Evolutionary conservation across 2,797 vertebrate genomes (phyloP).

Genomic region (Menidia menidia): DNA sequence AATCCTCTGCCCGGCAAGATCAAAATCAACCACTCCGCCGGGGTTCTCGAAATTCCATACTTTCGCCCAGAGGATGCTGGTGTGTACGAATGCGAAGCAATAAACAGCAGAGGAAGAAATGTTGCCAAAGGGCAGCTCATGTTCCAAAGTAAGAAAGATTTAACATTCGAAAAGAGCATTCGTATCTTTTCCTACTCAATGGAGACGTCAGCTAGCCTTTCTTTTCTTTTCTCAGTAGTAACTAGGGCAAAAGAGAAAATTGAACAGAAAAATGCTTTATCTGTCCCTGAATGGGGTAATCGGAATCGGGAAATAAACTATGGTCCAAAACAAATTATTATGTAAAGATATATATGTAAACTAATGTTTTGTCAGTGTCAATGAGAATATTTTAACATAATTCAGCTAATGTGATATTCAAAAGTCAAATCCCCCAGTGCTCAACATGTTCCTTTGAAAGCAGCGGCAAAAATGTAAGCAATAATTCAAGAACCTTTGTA

Average conservation of each 20-base stretch:
- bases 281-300: too few species aligned
- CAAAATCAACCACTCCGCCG: slow-evolving; percentile 89
- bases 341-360: too few species aligned
- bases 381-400: too few species aligned
- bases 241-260: too few species aligned
- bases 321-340: too few species aligned
- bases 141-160: slow-evolving; percentile 85
- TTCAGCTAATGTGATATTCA: slow-evolving; percentile 2
- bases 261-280: too few species aligned
- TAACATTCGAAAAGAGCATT: slow-evolving; percentile 1
- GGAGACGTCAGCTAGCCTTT: accelerated
- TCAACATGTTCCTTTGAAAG: slow-evolving; percentile 4
- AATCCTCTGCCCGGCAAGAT: slow-evolving; percentile 91
- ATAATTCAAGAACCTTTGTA: slow-evolving; percentile 6
- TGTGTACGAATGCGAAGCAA: slow-evolving; percentile 90
- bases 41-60: slow-evolving; percentile 93
- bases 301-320: too few species aligned
- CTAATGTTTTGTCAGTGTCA: too few species aligned
- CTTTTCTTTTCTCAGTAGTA: background rate
- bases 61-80: slow-evolving; percentile 93
- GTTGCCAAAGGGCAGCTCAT: slow-evolving; percentile 88
- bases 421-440: slow-evolving; percentile 1
- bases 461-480: slow-evolving; percentile 15
- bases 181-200: background rate
- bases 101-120: slow-evolving; percentile 90